Conservation (phyloP, 2,113 vertebrate genomes). For the Aegithalos caudatus region DNA sequence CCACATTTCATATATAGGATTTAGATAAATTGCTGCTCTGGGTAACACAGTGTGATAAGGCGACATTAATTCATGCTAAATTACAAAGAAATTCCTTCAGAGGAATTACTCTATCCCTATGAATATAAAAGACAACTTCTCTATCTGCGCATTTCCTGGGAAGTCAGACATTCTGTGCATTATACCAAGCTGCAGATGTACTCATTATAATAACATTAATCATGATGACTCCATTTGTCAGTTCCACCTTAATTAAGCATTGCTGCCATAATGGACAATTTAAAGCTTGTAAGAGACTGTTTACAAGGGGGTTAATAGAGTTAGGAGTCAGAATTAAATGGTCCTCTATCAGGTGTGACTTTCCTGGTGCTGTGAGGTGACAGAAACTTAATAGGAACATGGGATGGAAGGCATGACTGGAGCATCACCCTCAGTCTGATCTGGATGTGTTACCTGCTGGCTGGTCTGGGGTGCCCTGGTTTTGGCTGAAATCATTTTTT, state of each 20-base stretch:
- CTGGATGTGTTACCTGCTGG: too few relatives aligned
- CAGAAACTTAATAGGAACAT: neutral
- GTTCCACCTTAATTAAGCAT: conserved; percentile 51
- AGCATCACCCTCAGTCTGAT: neutral
- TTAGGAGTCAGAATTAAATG: neutral
- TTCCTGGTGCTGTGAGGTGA: neutral
- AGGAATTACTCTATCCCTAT: conserved; percentile 2
- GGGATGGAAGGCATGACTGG: neutral
- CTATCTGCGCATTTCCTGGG: neutral
- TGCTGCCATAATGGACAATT: neutral
- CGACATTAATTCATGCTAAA: conserved; percentile 36
- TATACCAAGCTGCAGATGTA: conserved; percentile 18
- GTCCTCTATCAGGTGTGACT: neutral
- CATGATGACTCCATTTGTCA: conserved; percentile 43
- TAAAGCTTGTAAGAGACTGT: conserved; percentile 13
- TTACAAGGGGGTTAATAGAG: neutral
- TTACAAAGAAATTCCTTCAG: conserved; percentile 12
- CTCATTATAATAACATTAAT: conserved; percentile 45
- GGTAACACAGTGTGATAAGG: conserved; percentile 16
- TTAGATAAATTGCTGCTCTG: conserved; percentile 20
- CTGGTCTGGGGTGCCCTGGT: neutral
- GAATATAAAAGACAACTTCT: conserved; percentile 13
- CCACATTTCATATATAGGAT: neutral
- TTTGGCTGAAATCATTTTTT: neutral
- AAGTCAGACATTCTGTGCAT: conserved; percentile 15